Conservation (phyloP, 2,797 vertebrate genomes). For the Syngnathus rostellatus region DNA sequence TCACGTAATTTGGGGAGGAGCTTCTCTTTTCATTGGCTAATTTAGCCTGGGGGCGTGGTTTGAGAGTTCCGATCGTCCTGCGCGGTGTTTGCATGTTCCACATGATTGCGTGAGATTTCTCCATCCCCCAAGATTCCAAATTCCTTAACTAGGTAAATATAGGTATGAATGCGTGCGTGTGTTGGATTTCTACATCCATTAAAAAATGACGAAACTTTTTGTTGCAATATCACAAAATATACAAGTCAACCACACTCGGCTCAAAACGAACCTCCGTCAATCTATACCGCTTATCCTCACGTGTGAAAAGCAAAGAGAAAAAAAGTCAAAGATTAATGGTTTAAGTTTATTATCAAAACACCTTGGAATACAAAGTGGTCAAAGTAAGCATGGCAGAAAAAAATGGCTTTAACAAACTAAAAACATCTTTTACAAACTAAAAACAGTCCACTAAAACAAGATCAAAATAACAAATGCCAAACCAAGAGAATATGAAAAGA, state of each 20-base stretch:
- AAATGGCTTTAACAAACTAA: constrained; percentile 64
- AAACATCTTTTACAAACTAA: constrained; percentile 52
- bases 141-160: not conserved
- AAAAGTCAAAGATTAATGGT: constrained; percentile 21
- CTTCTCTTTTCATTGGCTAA: not conserved
- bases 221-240: too few species aligned
- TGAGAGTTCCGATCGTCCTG: not conserved
- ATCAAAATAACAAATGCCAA: constrained; percentile 36
- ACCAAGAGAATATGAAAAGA: constrained; percentile 23
- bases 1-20: constrained; percentile 19
- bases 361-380: constrained; percentile 56
- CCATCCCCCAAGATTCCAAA: not conserved
- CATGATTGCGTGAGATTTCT: not conserved
- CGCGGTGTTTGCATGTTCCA: not conserved
- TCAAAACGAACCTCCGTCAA: not conserved
- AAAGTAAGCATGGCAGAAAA: constrained; percentile 42
- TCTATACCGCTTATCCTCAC: too few species aligned
- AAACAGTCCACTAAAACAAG: constrained; percentile 48
- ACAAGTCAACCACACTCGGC: too few species aligned
- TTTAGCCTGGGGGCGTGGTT: not conserved
- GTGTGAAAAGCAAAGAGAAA: not conserved
- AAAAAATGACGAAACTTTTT: too few species aligned
- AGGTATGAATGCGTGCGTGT: too few species aligned
- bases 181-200: too few species aligned
- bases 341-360: constrained; percentile 73